Evolutionary conservation across 2,797 vertebrate genomes (phyloP), one percentile per base, ranked within the genome.

Genomic region (Crypturellus tataupa): DNA sequence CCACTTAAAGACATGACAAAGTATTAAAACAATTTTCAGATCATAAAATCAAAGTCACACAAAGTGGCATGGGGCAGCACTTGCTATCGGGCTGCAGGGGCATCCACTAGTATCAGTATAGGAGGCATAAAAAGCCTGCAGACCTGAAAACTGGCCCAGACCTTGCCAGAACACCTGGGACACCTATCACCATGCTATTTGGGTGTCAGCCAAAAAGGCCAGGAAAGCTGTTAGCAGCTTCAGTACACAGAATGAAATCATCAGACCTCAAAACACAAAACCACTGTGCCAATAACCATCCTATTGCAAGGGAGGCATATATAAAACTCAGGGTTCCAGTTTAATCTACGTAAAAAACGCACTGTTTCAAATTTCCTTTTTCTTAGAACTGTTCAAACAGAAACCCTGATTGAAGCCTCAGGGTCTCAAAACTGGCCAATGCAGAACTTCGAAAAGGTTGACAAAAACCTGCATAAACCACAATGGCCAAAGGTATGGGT

Each of bases 191-290:
- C 44, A 15, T 37, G 39, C 9, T 79, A 67, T 68, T 7, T 75
- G 19, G 59, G 55, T 15, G 76, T 33, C 62, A 65, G 33, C 18
- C 25, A 80, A 17, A 59, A 80, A 65, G 49, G 69, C 10, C 27
- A 78, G 62, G 4, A 87, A 83, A 85, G 17, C 49, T 85, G 87
- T 69, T 55, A 91, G n/a, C 60, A 86, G 39, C 51, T 33, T 89
- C 3, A 37, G 55, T 31, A 72, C 1, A 9, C 20, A 39, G 78
- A 75, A 85, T 47, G 3, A 94, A 85, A 15, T 64, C 17, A 53
- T 53, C 13, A 56, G 25, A 27, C 10, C n/a, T 27, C 69, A 70
- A 42, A 55, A n/a, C 16, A 65, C 0, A 0, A 16, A 46, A 1
- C 29, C 4, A 37, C 70, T 58, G 19, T 46, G 44, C 21, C 58